phyloP scores from a whole-genome alignment of 2,888 invertebrate species.

The Atethmia centrago region DNA sequence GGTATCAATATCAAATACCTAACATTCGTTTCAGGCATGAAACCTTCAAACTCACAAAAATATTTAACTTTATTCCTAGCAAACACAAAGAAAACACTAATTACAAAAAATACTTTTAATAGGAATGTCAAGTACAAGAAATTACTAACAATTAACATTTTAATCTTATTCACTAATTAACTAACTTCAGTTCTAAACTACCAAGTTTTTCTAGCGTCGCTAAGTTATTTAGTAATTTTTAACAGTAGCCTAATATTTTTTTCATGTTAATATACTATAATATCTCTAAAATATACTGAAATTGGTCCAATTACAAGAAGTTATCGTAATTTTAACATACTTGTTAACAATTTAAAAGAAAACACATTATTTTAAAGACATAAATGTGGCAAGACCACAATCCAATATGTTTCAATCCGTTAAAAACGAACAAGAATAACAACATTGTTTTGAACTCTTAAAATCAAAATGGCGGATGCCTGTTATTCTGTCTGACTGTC shows the following conservation, averaged over 20 bases:
- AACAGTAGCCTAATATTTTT: neutral
- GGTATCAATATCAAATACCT: neutral
- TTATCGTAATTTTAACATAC: neutral
- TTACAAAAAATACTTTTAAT: slow-evolving; percentile 42
- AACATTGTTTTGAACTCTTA: neutral
- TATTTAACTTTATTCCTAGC: neutral
- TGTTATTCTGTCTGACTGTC: slow-evolving; percentile 37
- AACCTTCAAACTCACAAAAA: slow-evolving; percentile 11
- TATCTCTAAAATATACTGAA: neutral
- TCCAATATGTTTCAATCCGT: neutral
- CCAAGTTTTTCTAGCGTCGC: neutral
- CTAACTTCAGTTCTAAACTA: slow-evolving; percentile 22
- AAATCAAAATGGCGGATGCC: slow-evolving; percentile 8
- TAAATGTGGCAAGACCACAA: neutral
- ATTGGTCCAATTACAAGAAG: slow-evolving; percentile 33
- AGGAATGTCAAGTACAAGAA: slow-evolving; percentile 54
- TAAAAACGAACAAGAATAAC: slow-evolving; percentile 4
- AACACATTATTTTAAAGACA: neutral
- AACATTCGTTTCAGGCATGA: neutral
- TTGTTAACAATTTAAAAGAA: slow-evolving; percentile 6
- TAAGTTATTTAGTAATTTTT: slow-evolving; percentile 1
- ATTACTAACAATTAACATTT: slow-evolving; percentile 29
- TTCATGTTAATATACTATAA: slow-evolving; percentile 3
- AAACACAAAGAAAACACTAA: slow-evolving; percentile 24
- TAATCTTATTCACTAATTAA: slow-evolving; percentile 38